A percentile compares a stretch with the other conserved stretches of the same genome.
phyloP scores from a whole-genome alignment of 2,888 invertebrate genomes.

The Clunio marinus region DNA sequence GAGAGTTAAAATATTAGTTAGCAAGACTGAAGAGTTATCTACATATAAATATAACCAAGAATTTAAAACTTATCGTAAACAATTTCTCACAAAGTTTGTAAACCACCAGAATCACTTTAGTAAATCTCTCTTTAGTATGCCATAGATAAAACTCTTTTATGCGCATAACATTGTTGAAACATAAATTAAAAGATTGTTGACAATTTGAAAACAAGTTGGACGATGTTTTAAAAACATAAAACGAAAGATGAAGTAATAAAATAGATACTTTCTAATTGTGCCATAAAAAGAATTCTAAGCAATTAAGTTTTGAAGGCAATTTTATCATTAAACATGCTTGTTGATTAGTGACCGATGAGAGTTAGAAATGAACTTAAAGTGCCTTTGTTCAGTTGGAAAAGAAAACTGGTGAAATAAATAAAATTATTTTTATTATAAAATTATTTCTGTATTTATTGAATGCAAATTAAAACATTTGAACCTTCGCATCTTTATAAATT shows the following conservation, averaged over 20 bases:
- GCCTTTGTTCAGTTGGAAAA: neutral
- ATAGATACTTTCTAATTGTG: neutral
- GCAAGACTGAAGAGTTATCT: constrained; percentile 3
- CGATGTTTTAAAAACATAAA: no score
- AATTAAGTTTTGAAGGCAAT: neutral
- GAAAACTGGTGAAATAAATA: neutral
- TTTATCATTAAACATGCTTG: neutral
- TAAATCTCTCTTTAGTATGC: neutral
- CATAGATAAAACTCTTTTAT: neutral
- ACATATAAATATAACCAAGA: no score
- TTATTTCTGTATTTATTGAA: neutral
- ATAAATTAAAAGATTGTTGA: constrained; percentile 6
- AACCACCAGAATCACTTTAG: constrained; percentile 1
- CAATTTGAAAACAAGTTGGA: neutral
- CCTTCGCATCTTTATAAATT: constrained; percentile 14
- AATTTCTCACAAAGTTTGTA: neutral
- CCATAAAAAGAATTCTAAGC: constrained; percentile 3
- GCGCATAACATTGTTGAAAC: neutral
- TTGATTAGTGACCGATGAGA: neutral
- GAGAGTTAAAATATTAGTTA: constrained; percentile 1
- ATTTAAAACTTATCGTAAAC: constrained; percentile 1
- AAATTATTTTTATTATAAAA: constrained; percentile 10
- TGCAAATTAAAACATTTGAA: constrained; percentile 4
- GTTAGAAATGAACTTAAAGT: neutral
- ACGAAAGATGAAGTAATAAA: no score